phyloP scores from a whole-genome alignment of 2,797 vertebrate genomes.

The Hypotaenidia okinawae region DNA sequence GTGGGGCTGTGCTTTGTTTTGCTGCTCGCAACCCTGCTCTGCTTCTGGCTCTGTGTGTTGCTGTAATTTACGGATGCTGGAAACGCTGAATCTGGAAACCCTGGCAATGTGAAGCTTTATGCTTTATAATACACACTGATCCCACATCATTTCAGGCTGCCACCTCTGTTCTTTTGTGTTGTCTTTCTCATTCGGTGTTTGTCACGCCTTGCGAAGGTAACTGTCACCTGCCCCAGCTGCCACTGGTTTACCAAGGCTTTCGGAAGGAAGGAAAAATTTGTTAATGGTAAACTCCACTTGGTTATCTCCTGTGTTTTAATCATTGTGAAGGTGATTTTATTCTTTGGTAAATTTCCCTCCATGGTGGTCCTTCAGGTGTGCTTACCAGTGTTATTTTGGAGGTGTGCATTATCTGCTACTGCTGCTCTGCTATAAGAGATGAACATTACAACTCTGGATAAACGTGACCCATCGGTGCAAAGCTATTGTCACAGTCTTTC shows the following conservation, averaged over 20 bases:
- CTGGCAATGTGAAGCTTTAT: neutral
- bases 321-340: neutral
- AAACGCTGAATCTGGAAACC: neutral
- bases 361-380: neutral
- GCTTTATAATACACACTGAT: neutral
- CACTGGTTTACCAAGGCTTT: neutral
- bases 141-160: neutral
- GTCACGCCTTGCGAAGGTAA: neutral
- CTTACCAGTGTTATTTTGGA: neutral
- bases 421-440: neutral
- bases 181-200: neutral
- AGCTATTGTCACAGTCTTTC: neutral
- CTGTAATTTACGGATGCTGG: neutral
- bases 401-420: neutral
- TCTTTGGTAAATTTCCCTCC: neutral
- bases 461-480: neutral
- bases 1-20: neutral
- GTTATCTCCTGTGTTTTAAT: neutral
- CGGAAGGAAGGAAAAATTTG: neutral
- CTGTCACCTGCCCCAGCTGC: neutral
- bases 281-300: neutral
- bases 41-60: neutral
- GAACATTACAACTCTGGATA: neutral
- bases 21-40: neutral
- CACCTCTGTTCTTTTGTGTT: neutral